A percentile compares a stretch with the other conserved stretches of the same genome.
Evolutionary conservation across 2,113 vertebrate species (phyloP).

Genomic region (Apodemus sylvaticus): DNA sequence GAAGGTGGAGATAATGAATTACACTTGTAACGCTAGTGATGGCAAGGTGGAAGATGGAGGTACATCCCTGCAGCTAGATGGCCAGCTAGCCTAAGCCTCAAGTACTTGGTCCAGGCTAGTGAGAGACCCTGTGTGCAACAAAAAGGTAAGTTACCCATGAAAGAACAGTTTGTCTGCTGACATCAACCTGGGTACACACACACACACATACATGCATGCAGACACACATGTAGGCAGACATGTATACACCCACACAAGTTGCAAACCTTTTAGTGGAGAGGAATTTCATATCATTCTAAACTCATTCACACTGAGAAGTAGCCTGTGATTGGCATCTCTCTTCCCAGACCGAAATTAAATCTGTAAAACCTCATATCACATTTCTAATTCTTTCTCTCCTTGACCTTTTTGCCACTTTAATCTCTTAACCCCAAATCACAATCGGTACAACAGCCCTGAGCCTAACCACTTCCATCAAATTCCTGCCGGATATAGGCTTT

Average conservation of each 20-base stretch:
- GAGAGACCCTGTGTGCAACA: not conserved
- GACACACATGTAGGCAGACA: not conserved
- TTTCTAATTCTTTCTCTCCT: conserved; percentile 52
- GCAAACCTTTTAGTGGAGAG: not conserved
- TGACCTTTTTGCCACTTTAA: conserved; percentile 55
- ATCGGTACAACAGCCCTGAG: not conserved
- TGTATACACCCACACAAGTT: not conserved
- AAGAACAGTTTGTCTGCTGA: not conserved
- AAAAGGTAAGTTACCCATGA: not conserved
- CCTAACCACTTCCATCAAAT: conserved; percentile 40
- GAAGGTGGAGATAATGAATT: not conserved
- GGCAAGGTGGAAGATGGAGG: not conserved
- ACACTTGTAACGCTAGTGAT: not conserved
- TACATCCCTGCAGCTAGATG: not conserved
- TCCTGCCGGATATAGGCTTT: not conserved
- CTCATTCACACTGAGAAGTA: conserved; percentile 22
- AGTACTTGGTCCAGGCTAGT: not conserved
- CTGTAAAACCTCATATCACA: conserved; percentile 12
- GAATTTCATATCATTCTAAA: conserved; percentile 40
- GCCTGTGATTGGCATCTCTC: conserved; percentile 2
- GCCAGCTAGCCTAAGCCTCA: not conserved
- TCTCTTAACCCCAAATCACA: conserved; percentile 46
- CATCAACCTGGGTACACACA: not conserved
- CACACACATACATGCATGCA: too few relatives aligned
- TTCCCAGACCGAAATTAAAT: conserved; percentile 12